Evolutionary conservation across 53 echinoderm and acorn worm genomes (phyloP), one percentile per base, ranked within the genome.

Genomic region (Paracentrotus lividus): DNA sequence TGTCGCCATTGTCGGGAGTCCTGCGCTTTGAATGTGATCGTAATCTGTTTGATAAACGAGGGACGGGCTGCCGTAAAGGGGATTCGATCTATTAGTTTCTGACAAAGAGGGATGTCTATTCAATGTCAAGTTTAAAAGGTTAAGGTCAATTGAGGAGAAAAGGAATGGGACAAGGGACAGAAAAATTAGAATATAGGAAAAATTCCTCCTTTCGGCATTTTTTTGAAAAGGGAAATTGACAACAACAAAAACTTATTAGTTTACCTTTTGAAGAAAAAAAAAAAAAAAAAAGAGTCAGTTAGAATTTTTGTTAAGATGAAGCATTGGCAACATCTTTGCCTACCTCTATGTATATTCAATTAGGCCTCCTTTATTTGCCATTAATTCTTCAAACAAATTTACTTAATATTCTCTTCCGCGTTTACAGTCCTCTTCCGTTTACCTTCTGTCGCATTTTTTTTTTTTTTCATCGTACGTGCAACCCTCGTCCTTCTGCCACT

Each of bases 41-140:
- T 72, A 72, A 72, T 72, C 72, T 72, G 72, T 72, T 18, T 72
- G 72, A 72, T 72, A 40, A 72, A 72, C 27, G 72, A 72, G 72
- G 72, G 72, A 72, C 72, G 72, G 72, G 27, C 40, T 32, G 36
- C 40, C 36, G 72, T 38, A 72, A 72, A 72, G 72, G 72, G 72
- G 72, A 72, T 72, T 7, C 72, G 72, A 72, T 40, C 72, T 72
- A 72, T 72, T 72, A 72, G 72, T 72, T 72, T 72, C 40, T 72
- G 1, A 72, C 72, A 72, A 72, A 72, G 21, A n/a, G 72, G 72
- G 20, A 8, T 8, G 40, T 15, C 38, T 72, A 72, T 40, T 32
- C 21, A 72, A 72, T 40, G 72, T 72, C 72, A 72, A 72, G 72
- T 72, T 72, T 72, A 72, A 72, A 72, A 72, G 72, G 72, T 72